Percentiles rank a stretch among this genome's conserved stretches.
Evolutionary conservation across 2,888 invertebrate species (phyloP).

Genomic region (Tuberolachnus salignus): DNA sequence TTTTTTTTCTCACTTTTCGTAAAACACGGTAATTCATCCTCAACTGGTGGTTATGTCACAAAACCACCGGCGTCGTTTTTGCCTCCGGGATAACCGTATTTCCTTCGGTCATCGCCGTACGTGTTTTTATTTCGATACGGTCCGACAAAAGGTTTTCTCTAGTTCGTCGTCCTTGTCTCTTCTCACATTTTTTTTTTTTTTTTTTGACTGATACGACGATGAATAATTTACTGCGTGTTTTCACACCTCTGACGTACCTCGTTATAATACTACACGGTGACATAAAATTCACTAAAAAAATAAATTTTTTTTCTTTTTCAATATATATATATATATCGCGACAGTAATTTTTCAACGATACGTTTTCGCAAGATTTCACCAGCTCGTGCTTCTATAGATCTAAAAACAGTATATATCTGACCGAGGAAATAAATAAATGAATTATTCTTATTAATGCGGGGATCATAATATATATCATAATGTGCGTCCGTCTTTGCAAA

Average conservation of each 20-base stretch:
- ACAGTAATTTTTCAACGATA: background rate
- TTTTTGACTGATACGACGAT: background rate
- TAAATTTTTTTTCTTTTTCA: too few relatives aligned
- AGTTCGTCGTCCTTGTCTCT: background rate
- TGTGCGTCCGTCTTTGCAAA: background rate
- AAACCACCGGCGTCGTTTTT: background rate
- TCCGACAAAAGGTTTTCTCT: slow-evolving; percentile 14
- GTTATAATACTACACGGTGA: background rate
- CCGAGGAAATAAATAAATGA: background rate
- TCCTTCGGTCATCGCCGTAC: background rate
- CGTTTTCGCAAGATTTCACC: background rate
- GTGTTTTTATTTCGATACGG: slow-evolving; percentile 2
- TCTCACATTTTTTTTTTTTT: background rate
- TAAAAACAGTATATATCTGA: too few relatives aligned
- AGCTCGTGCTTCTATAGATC: too few relatives aligned
- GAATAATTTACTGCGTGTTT: slow-evolving; percentile 19
- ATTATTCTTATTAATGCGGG: background rate
- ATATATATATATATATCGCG: too few relatives aligned
- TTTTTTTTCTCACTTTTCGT: background rate
- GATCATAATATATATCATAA: background rate
- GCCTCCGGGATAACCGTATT: background rate
- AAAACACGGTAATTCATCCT: background rate
- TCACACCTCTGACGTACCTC: background rate
- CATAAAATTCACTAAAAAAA: slow-evolving; percentile 14
- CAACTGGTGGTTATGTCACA: background rate